These are phyloP conservation scores for Cichladusa arquata DNA, from an alignment of 2,113 vertebrate species.

Conservation along the genomic window DNA sequence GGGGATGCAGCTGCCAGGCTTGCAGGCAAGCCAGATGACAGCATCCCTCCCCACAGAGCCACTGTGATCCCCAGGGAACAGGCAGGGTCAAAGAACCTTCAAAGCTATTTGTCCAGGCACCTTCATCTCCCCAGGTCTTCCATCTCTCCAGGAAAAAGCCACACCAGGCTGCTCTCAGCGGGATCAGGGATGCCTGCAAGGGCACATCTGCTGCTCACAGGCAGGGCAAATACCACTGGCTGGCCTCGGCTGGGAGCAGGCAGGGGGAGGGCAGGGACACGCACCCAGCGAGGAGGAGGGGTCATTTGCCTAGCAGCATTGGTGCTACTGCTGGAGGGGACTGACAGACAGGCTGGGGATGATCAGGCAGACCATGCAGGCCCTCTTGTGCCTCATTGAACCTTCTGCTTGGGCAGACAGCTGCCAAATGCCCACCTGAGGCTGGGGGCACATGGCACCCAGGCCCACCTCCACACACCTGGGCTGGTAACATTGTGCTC, in stretches of 20 bases:
- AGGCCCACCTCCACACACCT: background rate
- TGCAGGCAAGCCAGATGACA: background rate
- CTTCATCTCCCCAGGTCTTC: background rate
- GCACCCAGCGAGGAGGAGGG: fast-evolving
- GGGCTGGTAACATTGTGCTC: background rate
- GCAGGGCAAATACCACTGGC: background rate
- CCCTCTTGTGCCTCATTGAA: background rate
- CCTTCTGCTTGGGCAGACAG: background rate
- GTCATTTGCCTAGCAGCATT: background rate
- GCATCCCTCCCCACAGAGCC: background rate
- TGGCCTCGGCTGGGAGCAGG: background rate
- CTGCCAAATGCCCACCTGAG: background rate
- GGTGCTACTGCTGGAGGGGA: background rate
- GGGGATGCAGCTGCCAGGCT: background rate
- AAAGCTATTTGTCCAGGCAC: background rate
- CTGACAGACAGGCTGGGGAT: fast-evolving
- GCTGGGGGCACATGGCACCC: background rate
- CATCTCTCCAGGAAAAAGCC: background rate
- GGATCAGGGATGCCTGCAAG: background rate
- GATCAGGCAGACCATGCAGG: background rate
- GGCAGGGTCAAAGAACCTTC: background rate
- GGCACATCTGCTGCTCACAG: fast-evolving
- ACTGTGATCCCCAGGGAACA: background rate
- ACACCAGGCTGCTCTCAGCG: background rate
- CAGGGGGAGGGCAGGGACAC: background rate